A percentile compares a stretch with the other conserved stretches of the same genome.
phyloP scores from a whole-genome alignment of 2,888 invertebrate genomes.

The Acheta domesticus region DNA sequence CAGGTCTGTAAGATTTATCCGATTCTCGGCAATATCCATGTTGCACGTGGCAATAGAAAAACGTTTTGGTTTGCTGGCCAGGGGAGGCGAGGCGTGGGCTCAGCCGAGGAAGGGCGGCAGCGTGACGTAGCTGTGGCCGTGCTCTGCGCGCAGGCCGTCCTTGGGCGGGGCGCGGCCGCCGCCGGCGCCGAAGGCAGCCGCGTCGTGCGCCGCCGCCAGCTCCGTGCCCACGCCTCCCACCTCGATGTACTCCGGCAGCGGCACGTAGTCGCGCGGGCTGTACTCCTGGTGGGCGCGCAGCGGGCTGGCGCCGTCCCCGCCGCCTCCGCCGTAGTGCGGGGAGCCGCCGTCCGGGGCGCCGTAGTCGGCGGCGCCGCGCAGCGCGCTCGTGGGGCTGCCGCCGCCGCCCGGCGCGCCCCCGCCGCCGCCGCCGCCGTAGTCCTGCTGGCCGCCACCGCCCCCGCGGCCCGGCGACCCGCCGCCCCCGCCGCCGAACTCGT shows the following conservation, averaged over 20 bases:
- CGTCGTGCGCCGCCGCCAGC: neutral
- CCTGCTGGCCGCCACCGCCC: neutral
- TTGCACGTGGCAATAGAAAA: too few relatives aligned
- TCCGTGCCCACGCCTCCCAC: neutral
- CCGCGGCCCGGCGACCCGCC: neutral
- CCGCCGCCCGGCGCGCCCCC: neutral
- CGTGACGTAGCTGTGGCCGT: constrained; percentile 20
- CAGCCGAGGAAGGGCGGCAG: constrained; percentile 21
- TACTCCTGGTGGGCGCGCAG: constrained; percentile 5
- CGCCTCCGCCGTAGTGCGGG: neutral
- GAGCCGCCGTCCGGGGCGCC: neutral
- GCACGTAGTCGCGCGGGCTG: neutral
- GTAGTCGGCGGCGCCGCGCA: constrained; percentile 1
- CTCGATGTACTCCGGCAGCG: constrained; percentile 3
- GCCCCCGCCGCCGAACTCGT: neutral
- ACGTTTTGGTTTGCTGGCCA: neutral
- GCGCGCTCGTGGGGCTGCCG: neutral
- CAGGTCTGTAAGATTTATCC: too few relatives aligned
- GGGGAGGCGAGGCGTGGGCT: neutral
- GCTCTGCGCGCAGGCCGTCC: neutral
- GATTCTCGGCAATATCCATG: too few relatives aligned
- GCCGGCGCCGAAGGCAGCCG: constrained; percentile 2
- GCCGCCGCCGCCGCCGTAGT: neutral
- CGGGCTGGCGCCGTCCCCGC: neutral
- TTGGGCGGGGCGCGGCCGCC: neutral